Evolutionary conservation across 1,140 invertebrate species (phyloP).

Genomic region (Drosophila nebulosa): DNA sequence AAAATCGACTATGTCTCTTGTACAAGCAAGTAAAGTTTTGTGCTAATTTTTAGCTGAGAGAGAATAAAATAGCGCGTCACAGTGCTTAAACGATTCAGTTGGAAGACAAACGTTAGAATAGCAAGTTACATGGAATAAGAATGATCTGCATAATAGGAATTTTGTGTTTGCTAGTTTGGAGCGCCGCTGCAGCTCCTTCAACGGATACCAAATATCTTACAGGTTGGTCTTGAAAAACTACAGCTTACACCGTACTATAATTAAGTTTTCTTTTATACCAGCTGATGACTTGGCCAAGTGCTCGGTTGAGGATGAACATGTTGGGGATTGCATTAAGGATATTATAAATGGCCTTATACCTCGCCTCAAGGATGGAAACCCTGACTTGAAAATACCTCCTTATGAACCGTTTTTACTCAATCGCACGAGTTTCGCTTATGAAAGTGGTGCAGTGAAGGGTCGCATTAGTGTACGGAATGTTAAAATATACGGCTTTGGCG

Average conservation of each 20-base stretch:
- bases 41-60: slow-evolving; percentile 26
- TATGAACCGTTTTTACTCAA: slow-evolving; percentile 70
- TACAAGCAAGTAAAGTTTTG: slow-evolving; percentile 31
- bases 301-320: slow-evolving; percentile 32
- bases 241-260: neutral
- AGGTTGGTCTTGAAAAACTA: slow-evolving; percentile 15
- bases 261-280: neutral
- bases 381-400: slow-evolving; percentile 52
- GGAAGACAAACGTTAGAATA: slow-evolving; percentile 30
- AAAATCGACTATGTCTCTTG: slow-evolving; percentile 29
- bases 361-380: slow-evolving; percentile 48
- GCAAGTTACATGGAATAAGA: slow-evolving; percentile 23
- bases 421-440: slow-evolving; percentile 60
- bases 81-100: slow-evolving; percentile 37
- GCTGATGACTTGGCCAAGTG: slow-evolving; percentile 51
- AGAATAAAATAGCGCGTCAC: slow-evolving; percentile 61
- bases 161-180: slow-evolving; percentile 36
- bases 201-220: slow-evolving; percentile 27
- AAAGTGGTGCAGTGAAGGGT: slow-evolving; percentile 49
- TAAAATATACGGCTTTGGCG: slow-evolving; percentile 53
- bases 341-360: slow-evolving; percentile 51
- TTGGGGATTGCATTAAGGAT: slow-evolving; percentile 59
- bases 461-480: slow-evolving; percentile 57
- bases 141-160: slow-evolving; percentile 36
- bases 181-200: slow-evolving; percentile 23